phyloP scores from a whole-genome alignment of 1,140 invertebrate genomes.

The Neodiprion virginianus region DNA sequence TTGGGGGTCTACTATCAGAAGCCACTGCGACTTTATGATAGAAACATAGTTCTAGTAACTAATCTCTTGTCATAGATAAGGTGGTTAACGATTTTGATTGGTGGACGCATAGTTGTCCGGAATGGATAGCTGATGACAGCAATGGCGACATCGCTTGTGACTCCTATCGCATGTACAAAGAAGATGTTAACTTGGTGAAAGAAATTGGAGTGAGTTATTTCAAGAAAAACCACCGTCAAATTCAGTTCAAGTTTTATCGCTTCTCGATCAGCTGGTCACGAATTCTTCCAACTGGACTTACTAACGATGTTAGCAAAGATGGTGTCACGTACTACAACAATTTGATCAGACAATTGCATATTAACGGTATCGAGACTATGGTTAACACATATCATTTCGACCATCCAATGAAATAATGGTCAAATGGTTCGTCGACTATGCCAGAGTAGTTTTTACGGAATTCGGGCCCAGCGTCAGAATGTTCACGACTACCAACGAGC shows the following conservation, averaged over 20 bases:
- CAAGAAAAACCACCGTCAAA: conserved; percentile 8
- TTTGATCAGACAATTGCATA: conserved; percentile 61
- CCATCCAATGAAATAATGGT: conserved; percentile 63
- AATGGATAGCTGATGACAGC: conserved; percentile 59
- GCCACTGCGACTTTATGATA: too few relatives aligned
- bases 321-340: conserved; percentile 68
- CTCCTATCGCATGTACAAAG: conserved; percentile 66
- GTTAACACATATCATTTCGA: conserved; percentile 47
- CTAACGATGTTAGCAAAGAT: conserved; percentile 55
- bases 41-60: too few relatives aligned
- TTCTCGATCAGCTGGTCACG: conserved; percentile 68
- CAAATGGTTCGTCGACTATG: conserved; percentile 62
- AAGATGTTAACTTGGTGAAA: conserved; percentile 63
- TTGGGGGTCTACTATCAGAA: too few relatives aligned
- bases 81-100: conserved; percentile 68
- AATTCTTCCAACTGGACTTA: conserved; percentile 59
- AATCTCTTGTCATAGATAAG: conserved; percentile 38
- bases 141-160: conserved; percentile 67
- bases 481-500: conserved; percentile 23
- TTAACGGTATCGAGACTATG: conserved; percentile 37
- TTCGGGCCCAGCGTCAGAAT: conserved; percentile 32
- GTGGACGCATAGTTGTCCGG: conserved; percentile 62
- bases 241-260: conserved; percentile 57
- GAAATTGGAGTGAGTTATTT: conserved; percentile 54
- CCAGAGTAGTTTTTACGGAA: conserved; percentile 29